Percentiles rank a stretch among this genome's conserved stretches.
Evolutionary conservation across 2,797 vertebrate species (phyloP).

Genomic region (Bufotes viridis): DNA sequence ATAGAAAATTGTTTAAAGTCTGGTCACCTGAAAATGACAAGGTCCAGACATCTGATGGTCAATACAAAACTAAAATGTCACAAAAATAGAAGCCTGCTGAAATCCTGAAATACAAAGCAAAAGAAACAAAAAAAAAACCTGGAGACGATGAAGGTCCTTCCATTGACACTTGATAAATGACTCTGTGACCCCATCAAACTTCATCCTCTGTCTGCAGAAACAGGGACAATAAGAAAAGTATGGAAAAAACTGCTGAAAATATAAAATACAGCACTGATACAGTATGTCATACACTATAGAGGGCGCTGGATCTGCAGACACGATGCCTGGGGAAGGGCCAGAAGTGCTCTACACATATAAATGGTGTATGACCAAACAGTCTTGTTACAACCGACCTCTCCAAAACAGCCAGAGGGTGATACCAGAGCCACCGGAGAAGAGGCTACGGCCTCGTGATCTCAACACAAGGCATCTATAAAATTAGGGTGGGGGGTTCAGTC

Average conservation of each 20-base stretch:
- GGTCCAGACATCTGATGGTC: slow-evolving; percentile 1
- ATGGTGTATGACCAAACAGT: no score
- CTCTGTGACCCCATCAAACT: slow-evolving; percentile 29
- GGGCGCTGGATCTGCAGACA: no score
- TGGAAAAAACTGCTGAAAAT: background rate
- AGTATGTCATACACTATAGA: background rate
- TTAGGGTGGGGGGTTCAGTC: no score
- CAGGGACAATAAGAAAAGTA: background rate
- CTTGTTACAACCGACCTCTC: no score
- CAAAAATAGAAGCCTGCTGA: background rate
- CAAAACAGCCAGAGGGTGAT: no score
- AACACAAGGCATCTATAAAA: no score
- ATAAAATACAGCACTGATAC: background rate
- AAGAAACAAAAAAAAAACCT: background rate
- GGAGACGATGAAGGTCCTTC: slow-evolving; percentile 9
- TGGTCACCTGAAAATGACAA: slow-evolving; percentile 6
- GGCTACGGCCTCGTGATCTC: no score
- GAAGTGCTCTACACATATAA: no score
- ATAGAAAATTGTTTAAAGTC: background rate
- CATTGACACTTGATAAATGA: background rate
- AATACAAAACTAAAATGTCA: slow-evolving; percentile 22
- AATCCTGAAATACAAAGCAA: background rate
- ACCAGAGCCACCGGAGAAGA: no score
- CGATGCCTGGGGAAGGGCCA: no score
- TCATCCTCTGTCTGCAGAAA: background rate